Evolutionary conservation across 1,140 invertebrate species (phyloP), one percentile per base, ranked within the genome.

Genomic region (Holotrichia oblita): DNA sequence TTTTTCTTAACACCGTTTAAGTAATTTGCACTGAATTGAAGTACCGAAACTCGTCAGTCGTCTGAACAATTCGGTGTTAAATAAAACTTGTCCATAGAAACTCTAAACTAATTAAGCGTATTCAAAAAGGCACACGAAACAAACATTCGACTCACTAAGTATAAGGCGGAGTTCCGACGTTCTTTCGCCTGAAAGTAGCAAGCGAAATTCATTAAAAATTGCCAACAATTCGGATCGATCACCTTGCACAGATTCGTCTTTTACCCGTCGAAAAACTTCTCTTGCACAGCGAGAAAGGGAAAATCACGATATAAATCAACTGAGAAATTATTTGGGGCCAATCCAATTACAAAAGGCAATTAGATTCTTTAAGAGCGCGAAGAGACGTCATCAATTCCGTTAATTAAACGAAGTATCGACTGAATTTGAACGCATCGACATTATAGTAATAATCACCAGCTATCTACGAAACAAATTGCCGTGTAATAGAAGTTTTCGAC

Each of bases 251-350:
- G 48, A 55, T 55, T n/a, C 48, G 48, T 55, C 48, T 55, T 55
- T 34, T 69, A 48, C 61, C 8, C 61, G 61, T 34, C 61, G 61
- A 69, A 69, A 22, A 27, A 27, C 3, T 69, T 69, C 44, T 14
- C 44, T 10, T 22, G 22, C 20, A 22, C 61, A 22, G 61, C 8
- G 14, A 69, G 61, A 69, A 55, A 14, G 48, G n/a, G 48, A 55
- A n/a, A 69, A 69, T 69, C 61, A 69, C 61, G 61, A 69, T 69
- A 69, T 69, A 69, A 69, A 69, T 69, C 61, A 69, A 69, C 61
- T 69, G 20, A 22, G 61, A 69, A 69, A 69, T 69, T 69, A 69
- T 69, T 69, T 20, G 22, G 61, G 22, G 27, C 12, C 61, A 17
- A 69, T 69, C 61, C 61, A 69, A 69, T 69, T 69, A 69, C 24